Evolutionary conservation across 2,797 vertebrate species (phyloP).

Genomic region (Babyrousa celebensis): DNA sequence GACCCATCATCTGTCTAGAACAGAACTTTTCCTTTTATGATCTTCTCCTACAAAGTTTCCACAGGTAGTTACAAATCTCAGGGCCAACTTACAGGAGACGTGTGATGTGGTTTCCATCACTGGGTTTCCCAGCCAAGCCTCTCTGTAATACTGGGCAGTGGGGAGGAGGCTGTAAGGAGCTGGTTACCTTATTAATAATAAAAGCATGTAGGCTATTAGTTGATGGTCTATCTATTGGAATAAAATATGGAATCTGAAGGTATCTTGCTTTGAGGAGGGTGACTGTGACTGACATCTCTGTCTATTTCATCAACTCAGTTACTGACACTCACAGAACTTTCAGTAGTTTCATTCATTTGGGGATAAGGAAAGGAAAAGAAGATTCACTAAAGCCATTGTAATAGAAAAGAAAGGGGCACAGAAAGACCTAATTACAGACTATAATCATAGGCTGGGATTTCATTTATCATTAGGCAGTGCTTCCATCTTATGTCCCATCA

Average conservation of each 20-base stretch:
- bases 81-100: not conserved
- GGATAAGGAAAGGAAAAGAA: not conserved
- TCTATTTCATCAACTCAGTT: not conserved
- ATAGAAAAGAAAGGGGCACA: not conserved
- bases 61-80: not conserved
- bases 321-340: not conserved
- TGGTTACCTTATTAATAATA: not conserved
- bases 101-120: not conserved
- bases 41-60: not conserved
- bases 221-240: not conserved
- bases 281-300: not conserved
- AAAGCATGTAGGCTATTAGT: not conserved
- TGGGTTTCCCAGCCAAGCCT: not conserved
- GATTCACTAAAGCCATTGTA: not conserved
- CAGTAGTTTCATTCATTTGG: constrained; percentile 1
- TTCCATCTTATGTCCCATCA: not conserved
- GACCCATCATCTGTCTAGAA: not conserved
- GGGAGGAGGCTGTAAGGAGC: not conserved
- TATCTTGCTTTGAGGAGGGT: not conserved
- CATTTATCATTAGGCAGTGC: not conserved
- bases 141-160: not conserved
- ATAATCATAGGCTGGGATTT: not conserved
- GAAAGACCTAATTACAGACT: not conserved
- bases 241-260: not conserved
- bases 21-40: not conserved